Percentiles rank a stretch among this genome's conserved stretches.
Evolutionary conservation across 2,797 vertebrate species (phyloP).

Genomic region (Chelon auratus): DNA sequence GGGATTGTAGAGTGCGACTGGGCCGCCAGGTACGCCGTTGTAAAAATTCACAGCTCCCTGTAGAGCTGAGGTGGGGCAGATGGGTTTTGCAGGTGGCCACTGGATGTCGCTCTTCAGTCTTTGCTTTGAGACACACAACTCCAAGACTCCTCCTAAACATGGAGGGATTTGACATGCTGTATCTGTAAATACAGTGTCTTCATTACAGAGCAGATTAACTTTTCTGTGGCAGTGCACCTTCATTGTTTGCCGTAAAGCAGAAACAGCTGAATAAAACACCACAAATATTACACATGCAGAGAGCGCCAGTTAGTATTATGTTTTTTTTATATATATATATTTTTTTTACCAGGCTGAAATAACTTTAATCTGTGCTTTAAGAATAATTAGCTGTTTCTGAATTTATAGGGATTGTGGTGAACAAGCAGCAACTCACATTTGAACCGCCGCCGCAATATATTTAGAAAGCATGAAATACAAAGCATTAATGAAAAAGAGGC

Average conservation of each 20-base stretch:
- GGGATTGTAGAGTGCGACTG: conserved; percentile 13
- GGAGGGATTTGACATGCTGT: conserved; percentile 2
- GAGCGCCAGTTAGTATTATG: neutral
- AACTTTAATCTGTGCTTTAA: neutral
- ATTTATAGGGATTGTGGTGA: conserved; percentile 1
- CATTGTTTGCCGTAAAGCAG: conserved; percentile 12
- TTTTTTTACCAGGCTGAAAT: conserved; percentile 4
- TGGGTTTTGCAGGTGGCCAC: conserved; percentile 46
- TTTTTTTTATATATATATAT: too few species aligned
- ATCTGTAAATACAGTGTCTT: conserved; percentile 28
- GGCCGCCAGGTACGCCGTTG: conserved; percentile 13
- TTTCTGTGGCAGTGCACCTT: conserved; percentile 9
- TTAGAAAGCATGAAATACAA: neutral
- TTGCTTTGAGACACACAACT: conserved; percentile 20
- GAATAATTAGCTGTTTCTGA: neutral
- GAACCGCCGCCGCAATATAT: too few species aligned
- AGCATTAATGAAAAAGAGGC: neutral
- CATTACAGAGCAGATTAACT: conserved; percentile 18
- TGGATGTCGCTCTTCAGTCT: conserved; percentile 61
- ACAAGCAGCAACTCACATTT: neutral
- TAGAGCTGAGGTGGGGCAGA: conserved; percentile 1
- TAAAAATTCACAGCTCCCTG: conserved; percentile 22
- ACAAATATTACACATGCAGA: neutral
- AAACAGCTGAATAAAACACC: neutral
- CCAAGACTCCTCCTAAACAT: neutral